Percentiles rank a stretch among this genome's conserved stretches.
Evolutionary conservation across 2,888 invertebrate genomes (phyloP).

Genomic region (Pachydiplax longipennis): DNA sequence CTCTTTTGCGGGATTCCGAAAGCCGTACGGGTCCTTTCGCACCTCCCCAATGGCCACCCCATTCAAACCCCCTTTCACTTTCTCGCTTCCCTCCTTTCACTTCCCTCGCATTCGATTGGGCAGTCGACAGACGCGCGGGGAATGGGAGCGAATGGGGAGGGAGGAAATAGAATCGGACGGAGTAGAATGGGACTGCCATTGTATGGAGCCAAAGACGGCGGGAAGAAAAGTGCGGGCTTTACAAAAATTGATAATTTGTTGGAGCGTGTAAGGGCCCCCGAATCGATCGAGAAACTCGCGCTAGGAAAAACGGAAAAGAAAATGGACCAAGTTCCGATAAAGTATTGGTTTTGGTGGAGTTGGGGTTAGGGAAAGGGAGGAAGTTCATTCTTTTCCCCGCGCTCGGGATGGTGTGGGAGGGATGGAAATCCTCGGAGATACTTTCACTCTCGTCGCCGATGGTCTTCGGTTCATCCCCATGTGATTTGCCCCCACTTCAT

Average conservation of each 20-base stretch:
- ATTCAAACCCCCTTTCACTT: neutral
- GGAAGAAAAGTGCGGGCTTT: neutral
- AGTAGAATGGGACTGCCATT: neutral
- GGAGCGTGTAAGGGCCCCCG: slow-evolving; percentile 29
- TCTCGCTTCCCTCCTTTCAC: neutral
- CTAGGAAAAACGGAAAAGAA: neutral
- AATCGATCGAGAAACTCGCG: neutral
- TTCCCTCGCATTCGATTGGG: neutral
- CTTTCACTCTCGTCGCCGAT: neutral
- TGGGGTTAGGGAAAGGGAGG: neutral
- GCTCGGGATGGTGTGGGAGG: neutral
- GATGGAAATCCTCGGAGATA: neutral
- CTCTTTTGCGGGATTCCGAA: neutral
- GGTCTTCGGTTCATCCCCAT: neutral
- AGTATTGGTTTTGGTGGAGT: slow-evolving; percentile 17
- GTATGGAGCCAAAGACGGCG: neutral
- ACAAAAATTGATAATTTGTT: slow-evolving; percentile 34
- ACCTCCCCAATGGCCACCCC: neutral
- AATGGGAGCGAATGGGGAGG: neutral
- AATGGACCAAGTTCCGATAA: neutral
- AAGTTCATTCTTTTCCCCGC: neutral
- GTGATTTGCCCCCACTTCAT: neutral
- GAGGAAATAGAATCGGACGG: neutral
- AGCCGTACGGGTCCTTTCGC: neutral
- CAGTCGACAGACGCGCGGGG: neutral